Conservation (phyloP, 2,888 invertebrate genomes). For the Unio delphinus region DNA sequence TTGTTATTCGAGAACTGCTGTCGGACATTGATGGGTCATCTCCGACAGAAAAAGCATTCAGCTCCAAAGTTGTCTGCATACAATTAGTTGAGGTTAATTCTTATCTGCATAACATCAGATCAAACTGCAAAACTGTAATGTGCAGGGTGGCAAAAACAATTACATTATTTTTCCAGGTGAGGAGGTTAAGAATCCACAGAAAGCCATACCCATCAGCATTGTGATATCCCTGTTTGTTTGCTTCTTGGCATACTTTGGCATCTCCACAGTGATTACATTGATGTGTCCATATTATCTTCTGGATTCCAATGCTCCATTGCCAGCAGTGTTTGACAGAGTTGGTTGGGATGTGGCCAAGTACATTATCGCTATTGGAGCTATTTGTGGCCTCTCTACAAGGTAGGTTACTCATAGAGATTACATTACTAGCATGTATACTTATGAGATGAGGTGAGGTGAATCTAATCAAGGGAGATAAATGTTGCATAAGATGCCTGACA, state of each 20-base stretch:
- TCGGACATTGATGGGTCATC: too few relatives aligned
- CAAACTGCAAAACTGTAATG: not conserved
- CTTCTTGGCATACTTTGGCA: conserved; percentile 90
- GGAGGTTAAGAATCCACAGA: conserved; percentile 93
- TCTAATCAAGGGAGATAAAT: too few relatives aligned
- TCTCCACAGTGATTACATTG: conserved; percentile 92
- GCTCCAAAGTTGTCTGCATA: too few relatives aligned
- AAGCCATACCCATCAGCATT: conserved; percentile 91
- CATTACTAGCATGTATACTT: too few relatives aligned
- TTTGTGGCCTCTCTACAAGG: conserved; percentile 87
- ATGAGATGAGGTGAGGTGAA: too few relatives aligned
- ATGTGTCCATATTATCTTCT: conserved; percentile 90
- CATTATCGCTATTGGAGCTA: conserved; percentile 86
- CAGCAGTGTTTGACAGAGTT: conserved; percentile 80
- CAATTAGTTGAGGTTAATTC: not conserved
- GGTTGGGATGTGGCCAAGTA: conserved; percentile 85
- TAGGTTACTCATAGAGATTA: conserved; percentile 57
- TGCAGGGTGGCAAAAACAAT: not conserved
- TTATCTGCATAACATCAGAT: not conserved
- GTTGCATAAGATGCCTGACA: too few relatives aligned
- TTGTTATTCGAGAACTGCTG: too few relatives aligned
- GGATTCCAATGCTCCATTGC: conserved; percentile 83
- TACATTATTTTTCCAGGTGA: conserved; percentile 77
- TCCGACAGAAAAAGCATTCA: too few relatives aligned
- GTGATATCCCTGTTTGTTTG: conserved; percentile 87